Percentiles rank a stretch among this genome's conserved stretches.
These are phyloP conservation scores for Rhynchophorus ferrugineus DNA, from an alignment of 1,140 invertebrate genomes.

Conservation along the genomic window DNA sequence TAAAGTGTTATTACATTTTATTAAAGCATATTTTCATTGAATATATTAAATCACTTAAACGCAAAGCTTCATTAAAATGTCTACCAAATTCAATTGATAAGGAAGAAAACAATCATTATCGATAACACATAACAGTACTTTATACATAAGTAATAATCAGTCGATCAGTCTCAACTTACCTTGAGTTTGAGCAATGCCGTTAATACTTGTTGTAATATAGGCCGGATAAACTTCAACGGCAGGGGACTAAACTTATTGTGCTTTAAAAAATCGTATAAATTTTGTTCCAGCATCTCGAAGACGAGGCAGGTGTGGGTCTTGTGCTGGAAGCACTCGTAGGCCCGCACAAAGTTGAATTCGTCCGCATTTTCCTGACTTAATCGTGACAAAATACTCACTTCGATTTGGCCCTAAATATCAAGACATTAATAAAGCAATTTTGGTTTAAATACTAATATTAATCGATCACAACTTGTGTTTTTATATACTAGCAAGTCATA, in stretches of 20 bases:
- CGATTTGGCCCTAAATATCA: conserved; percentile 78
- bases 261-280: conserved; percentile 99
- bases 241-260: conserved; percentile 99
- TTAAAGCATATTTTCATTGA: no score
- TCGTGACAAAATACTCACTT: conserved; percentile 94
- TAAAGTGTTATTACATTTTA: not conserved
- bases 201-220: conserved; percentile 97
- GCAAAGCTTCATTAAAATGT: no score
- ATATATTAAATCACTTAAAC: no score
- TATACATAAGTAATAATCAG: conserved; percentile 11
- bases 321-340: conserved; percentile 99
- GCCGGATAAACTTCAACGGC: conserved; percentile 95
- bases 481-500: not conserved
- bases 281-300: conserved; percentile 99
- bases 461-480: not conserved
- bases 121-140: not conserved
- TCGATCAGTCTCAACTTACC: no score
- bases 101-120: not conserved
- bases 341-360: conserved; percentile 99
- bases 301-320: conserved; percentile 99
- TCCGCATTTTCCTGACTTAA: conserved; percentile 99
- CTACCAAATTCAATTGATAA: not conserved
- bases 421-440: conserved; percentile 7
- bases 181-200: conserved; percentile 97
- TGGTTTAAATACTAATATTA: no score